Base-by-base conservation (phyloP, 1,140 invertebrate species). In the Cyphomyrmex costatus region DNA sequence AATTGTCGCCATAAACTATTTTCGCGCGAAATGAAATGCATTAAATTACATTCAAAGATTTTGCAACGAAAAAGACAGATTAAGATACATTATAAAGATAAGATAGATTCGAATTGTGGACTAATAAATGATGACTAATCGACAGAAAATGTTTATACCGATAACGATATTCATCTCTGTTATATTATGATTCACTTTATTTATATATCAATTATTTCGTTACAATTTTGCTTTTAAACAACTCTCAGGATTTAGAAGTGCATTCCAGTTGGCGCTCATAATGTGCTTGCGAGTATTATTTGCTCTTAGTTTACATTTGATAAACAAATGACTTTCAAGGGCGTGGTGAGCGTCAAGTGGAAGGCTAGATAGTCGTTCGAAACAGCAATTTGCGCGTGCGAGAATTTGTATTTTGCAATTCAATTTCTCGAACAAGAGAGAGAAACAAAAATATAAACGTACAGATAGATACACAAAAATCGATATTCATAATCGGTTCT, bases 181-280 rank as follows among this genome's bases (percentile, higher is more conserved):
- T 79, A 87, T 68, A 90, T 84, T 68, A 90, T 84, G 70, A 2
- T 65, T 90, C 83, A 30, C 46, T 92, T 92, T 91, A 91, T 92
- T 91, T 84, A 88, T 89, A 89, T 61, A 84, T 51, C 76, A 88
- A 88, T 79, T 85, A 12, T 10, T 42, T 42, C 51, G 79, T 83
- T 91, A 91, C 86, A 91, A 51, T 87, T 82, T 24, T 83, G 63
- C 53, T 79, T 68, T 85, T 49, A 58, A 91, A 91, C 83, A 84
- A 74, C 49, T 85, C 19, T 89, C 49, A 63, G 19, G 61, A 87
- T 87, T 78, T 51, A 10, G 8, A 42, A 1, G 0, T 42, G 36
- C 36, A 42, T 42, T 42, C 10, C 36, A 42, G 0, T 42, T 2
- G 36, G 36, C 10, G 8, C 10, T 42, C 10, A 42, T 42, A 42